Conservation (phyloP, 2,888 invertebrate species). For the Rotaria macrura region DNA sequence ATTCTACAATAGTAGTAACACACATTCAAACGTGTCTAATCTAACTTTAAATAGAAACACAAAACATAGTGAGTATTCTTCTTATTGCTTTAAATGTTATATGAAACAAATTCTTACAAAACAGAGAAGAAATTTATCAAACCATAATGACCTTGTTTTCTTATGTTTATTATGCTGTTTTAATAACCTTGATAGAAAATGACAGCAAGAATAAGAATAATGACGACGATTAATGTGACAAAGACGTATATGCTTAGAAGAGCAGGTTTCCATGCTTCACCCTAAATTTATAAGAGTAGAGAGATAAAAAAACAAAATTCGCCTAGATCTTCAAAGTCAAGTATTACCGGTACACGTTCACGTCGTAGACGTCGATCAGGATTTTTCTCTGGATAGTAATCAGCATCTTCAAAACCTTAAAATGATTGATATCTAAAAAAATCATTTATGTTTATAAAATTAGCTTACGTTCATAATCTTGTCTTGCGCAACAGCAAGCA, state of each 20-base stretch:
- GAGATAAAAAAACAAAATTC: too few species aligned
- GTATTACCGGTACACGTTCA: not conserved
- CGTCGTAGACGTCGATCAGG: not conserved
- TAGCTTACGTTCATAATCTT: slow-evolving; percentile 30
- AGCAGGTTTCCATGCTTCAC: not conserved
- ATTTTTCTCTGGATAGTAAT: slow-evolving; percentile 2
- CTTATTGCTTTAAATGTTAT: not conserved
- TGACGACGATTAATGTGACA: not conserved
- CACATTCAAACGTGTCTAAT: not conserved
- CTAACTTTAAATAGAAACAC: not conserved
- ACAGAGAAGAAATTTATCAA: not conserved
- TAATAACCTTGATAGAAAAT: not conserved
- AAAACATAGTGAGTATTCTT: not conserved
- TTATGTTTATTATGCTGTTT: not conserved
- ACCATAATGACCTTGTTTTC: not conserved
- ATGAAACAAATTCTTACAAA: not conserved
- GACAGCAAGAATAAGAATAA: not conserved
- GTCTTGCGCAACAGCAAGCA: slow-evolving; percentile 38
- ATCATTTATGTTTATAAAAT: not conserved
- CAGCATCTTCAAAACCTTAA: not conserved
- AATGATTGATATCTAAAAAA: too few species aligned
- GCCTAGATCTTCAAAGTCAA: not conserved
- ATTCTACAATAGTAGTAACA: not conserved
- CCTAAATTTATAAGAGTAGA: not conserved
- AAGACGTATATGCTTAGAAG: not conserved